phyloP scores from a whole-genome alignment of 64 coral and sea anemone genomes.

The Montipora cactus region DNA sequence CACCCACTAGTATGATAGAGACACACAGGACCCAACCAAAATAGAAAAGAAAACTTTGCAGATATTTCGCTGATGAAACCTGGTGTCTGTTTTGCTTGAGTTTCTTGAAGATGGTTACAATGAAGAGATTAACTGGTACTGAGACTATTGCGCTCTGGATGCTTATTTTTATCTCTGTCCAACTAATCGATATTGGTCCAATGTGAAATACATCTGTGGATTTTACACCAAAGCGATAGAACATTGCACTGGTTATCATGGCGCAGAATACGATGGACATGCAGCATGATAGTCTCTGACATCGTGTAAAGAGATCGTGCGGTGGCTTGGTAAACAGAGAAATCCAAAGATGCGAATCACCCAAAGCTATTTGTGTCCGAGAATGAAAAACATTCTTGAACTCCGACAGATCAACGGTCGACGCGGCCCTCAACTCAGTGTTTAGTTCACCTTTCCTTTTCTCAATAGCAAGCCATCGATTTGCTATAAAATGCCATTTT shows the following conservation, averaged over 20 bases:
- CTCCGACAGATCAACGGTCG: constrained; percentile 8
- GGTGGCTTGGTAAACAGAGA: constrained; percentile 78
- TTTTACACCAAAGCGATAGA: constrained; percentile 77
- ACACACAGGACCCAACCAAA: constrained; percentile 75
- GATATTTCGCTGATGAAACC: background rate
- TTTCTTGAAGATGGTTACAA: constrained; percentile 80
- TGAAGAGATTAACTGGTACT: constrained; percentile 65
- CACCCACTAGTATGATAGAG: constrained; percentile 22
- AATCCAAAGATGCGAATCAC: constrained; percentile 83
- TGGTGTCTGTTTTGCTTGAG: background rate
- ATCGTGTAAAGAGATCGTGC: constrained; percentile 73
- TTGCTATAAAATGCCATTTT: constrained; percentile 74
- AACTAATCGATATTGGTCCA: constrained; percentile 77
- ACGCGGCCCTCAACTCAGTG: constrained; percentile 19
- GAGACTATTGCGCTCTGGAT: constrained; percentile 80
- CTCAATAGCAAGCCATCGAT: constrained; percentile 79
- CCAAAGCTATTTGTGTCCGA: constrained; percentile 67
- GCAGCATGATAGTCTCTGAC: constrained; percentile 83
- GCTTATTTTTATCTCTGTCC: constrained; percentile 79
- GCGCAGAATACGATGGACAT: constrained; percentile 73
- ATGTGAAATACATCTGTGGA: constrained; percentile 61
- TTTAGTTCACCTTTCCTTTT: constrained; percentile 42
- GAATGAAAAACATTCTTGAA: constrained; percentile 79
- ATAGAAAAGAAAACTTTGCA: constrained; percentile 23
- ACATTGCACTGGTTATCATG: constrained; percentile 89